These are phyloP conservation scores for Chiroxiphia lanceolata DNA, from an alignment of 2,797 vertebrate species.

Conservation along the genomic window DNA sequence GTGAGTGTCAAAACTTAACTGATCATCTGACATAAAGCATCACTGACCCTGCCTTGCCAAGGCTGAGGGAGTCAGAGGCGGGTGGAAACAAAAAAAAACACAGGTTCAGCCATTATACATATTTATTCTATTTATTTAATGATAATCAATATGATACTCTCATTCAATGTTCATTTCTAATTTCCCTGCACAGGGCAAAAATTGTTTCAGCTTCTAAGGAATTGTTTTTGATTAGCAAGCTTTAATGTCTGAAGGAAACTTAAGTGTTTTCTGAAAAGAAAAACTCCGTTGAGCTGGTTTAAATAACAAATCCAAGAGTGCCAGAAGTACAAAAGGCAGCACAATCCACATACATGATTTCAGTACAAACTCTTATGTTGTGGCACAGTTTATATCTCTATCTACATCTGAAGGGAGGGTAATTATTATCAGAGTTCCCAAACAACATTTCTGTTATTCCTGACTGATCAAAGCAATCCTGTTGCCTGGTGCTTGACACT, in stretches of 20 bases:
- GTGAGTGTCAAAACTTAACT: not conserved
- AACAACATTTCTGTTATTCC: not conserved
- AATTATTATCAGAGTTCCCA: not conserved
- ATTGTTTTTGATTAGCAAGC: not conserved
- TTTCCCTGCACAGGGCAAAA: not conserved
- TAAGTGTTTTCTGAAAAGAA: not conserved
- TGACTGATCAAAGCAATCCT: conserved; percentile 3
- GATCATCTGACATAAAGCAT: not conserved
- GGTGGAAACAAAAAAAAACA: not conserved
- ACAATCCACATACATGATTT: not conserved
- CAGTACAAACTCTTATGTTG: not conserved
- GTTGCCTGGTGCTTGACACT: not conserved
- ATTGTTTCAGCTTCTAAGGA: not conserved
- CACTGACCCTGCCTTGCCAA: not conserved
- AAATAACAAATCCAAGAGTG: not conserved
- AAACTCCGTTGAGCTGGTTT: not conserved
- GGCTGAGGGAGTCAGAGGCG: not conserved
- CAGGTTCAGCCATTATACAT: not conserved
- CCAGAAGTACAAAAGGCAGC: not conserved
- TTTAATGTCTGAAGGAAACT: not conserved
- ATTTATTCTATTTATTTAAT: not conserved
- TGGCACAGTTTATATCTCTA: not conserved
- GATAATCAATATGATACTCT: not conserved
- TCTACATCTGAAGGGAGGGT: not conserved
- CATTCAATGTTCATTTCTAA: not conserved